These are phyloP conservation scores for Serripes groenlandicus DNA, from an alignment of 2,888 invertebrate species.

Conservation along the genomic window DNA sequence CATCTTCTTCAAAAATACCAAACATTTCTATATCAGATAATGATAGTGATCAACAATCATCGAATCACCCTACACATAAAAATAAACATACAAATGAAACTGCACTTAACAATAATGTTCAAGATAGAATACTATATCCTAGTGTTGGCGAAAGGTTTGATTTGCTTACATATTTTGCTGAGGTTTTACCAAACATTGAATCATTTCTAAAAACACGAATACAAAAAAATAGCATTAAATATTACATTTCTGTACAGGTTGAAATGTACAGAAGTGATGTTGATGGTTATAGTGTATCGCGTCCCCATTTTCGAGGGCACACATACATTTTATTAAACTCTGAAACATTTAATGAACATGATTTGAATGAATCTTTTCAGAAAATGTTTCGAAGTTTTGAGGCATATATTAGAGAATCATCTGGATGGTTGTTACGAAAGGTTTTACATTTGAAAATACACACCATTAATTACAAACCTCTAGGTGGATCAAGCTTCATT, in stretches of 20 bases:
- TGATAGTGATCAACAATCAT: neutral
- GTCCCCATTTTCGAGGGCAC: conserved; percentile 54
- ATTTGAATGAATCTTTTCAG: conserved; percentile 46
- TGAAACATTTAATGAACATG: conserved; percentile 23
- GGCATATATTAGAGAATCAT: conserved; percentile 48
- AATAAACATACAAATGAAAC: neutral
- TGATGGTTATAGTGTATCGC: neutral
- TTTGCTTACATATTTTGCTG: conserved; percentile 40
- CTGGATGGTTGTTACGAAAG: conserved; percentile 41
- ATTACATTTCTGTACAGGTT: conserved; percentile 46
- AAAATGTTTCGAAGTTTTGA: conserved; percentile 49
- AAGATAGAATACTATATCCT: conserved; percentile 30
- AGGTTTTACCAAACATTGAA: conserved; percentile 10
- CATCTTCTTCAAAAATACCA: neutral
- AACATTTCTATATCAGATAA: neutral
- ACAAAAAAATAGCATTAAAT: conserved; percentile 34
- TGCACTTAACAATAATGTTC: conserved; percentile 16
- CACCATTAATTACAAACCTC: conserved; percentile 31
- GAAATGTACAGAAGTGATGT: conserved; percentile 40
- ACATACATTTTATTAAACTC: conserved; percentile 32
- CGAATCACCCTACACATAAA: neutral
- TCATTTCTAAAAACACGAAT: conserved; percentile 13
- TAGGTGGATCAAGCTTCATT: conserved; percentile 15
- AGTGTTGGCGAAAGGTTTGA: conserved; percentile 31
- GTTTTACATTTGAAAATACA: conserved; percentile 40